Evolutionary conservation across 2,888 invertebrate species (phyloP).

Genomic region (Rotaria magnacalcarata): DNA sequence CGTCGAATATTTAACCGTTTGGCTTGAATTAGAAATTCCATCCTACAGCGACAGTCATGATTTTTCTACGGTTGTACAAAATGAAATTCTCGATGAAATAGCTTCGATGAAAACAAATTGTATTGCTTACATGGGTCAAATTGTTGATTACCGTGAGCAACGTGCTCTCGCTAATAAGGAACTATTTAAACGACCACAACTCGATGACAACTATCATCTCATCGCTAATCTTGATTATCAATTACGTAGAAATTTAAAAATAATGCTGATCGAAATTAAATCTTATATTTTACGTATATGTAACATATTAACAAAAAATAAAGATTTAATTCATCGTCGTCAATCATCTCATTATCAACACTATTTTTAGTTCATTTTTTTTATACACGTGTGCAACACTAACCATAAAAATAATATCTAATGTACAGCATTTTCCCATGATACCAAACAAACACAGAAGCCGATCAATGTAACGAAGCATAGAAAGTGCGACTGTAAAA

Average conservation of each 20-base stretch:
- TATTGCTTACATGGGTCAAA: not conserved
- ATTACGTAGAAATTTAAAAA: not conserved
- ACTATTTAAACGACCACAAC: not conserved
- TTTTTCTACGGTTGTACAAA: conserved; percentile 30
- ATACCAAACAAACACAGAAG: too few species aligned
- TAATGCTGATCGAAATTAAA: too few species aligned
- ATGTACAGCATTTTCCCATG: too few species aligned
- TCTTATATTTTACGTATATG: conserved; percentile 2
- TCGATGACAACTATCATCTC: not conserved
- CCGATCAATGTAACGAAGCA: too few species aligned
- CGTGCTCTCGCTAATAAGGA: not conserved
- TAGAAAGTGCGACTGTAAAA: too few species aligned
- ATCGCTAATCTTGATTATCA: not conserved
- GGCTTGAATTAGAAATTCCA: conserved; percentile 21
- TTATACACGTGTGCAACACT: too few species aligned
- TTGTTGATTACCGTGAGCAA: conserved; percentile 33
- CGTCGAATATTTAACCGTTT: conserved; percentile 16
- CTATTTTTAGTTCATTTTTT: too few species aligned
- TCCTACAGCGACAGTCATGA: not conserved
- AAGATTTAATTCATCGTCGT: not conserved
- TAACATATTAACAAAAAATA: conserved; percentile 5
- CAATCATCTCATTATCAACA: too few species aligned
- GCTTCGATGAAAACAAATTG: too few species aligned
- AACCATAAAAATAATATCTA: too few species aligned
- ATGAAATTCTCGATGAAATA: conserved; percentile 9